A percentile compares a stretch with the other conserved stretches of the same genome.
These are phyloP conservation scores for Heloderma charlesbogerti DNA, from an alignment of 2,113 vertebrate species.

Conservation along the genomic window DNA sequence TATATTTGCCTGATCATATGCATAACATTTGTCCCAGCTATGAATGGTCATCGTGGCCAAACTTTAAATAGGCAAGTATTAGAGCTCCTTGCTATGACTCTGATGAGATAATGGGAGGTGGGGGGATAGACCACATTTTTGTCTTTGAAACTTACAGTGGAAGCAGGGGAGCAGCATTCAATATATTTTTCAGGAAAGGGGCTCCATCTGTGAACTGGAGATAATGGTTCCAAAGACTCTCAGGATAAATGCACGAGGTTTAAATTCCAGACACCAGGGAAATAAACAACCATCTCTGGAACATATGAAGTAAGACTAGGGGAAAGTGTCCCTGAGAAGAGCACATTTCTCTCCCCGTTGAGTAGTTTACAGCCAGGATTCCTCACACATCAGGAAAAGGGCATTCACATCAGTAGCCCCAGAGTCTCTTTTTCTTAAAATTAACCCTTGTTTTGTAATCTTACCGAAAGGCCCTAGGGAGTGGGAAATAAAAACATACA, in stretches of 20 bases:
- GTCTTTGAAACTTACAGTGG: background rate
- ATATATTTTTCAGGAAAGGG: background rate
- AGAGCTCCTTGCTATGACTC: background rate
- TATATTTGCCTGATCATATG: constrained; percentile 61
- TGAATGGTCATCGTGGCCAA: background rate
- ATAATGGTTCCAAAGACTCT: background rate
- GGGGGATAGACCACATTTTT: fast-evolving
- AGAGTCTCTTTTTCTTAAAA: background rate
- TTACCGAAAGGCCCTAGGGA: background rate
- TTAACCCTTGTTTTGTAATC: background rate
- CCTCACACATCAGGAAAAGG: background rate
- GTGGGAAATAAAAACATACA: background rate
- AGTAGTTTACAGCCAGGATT: no score
- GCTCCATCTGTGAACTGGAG: no score
- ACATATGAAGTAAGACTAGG: background rate
- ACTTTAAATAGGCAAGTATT: background rate
- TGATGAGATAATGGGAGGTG: fast-evolving
- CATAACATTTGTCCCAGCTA: background rate
- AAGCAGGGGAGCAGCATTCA: background rate
- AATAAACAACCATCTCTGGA: background rate
- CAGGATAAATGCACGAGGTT: background rate
- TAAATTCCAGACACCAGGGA: background rate
- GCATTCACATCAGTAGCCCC: background rate
- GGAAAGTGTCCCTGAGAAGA: background rate
- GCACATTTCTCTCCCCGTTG: background rate